Evolutionary conservation across 2,888 invertebrate species (phyloP).

Genomic region (Pollenia amentaria): DNA sequence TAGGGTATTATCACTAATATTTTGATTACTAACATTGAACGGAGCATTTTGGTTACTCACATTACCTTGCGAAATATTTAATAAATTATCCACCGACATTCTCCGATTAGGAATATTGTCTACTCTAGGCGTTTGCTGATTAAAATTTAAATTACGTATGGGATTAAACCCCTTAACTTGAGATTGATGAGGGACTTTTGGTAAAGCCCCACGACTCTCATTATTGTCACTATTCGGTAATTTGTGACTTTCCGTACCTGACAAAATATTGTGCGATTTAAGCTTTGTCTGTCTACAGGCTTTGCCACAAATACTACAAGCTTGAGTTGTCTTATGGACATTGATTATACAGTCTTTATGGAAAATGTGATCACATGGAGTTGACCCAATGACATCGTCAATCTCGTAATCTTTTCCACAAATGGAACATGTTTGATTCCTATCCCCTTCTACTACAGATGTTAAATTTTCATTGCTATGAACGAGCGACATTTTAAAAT

Average conservation of each 20-base stretch:
- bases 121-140: neutral
- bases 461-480: too few relatives aligned
- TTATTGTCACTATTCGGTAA: neutral
- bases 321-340: too few relatives aligned
- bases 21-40: neutral
- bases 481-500: too few relatives aligned
- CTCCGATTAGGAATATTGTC: neutral
- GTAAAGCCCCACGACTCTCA: neutral
- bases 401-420: neutral
- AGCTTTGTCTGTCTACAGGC: neutral
- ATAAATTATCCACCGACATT: neutral
- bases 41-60: neutral
- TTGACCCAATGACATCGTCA: neutral
- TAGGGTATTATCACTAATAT: neutral
- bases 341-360: neutral
- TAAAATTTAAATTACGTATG: neutral
- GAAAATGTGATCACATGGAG: neutral
- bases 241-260: neutral
- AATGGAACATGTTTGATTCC: neutral
- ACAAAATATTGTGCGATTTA: neutral
- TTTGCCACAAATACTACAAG: neutral
- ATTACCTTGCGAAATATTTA: conserved; percentile 14
- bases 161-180: neutral
- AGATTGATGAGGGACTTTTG: neutral
- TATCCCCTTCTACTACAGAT: too few relatives aligned